phyloP scores from a whole-genome alignment of 2,113 vertebrate species.

The Amazona vittata region DNA sequence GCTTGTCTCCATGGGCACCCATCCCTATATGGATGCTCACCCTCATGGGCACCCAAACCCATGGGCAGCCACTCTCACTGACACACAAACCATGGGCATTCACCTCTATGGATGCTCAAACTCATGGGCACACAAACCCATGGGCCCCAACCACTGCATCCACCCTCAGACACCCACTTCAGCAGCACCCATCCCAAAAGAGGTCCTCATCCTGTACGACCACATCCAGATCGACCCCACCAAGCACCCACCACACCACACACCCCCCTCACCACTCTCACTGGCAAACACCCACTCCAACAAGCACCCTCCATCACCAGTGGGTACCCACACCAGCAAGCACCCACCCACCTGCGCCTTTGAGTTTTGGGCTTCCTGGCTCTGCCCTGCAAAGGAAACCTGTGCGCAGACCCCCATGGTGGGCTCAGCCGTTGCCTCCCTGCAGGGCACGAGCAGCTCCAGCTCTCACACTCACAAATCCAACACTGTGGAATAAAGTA shows the following conservation, averaged over 20 bases:
- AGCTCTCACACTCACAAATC: background rate
- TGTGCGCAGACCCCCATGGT: rapidly evolving
- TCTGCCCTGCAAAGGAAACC: background rate
- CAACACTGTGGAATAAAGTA: conserved; percentile 60
- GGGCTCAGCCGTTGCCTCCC: rapidly evolving
- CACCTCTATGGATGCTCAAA: background rate
- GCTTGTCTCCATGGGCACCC: no score
- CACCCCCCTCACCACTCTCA: background rate
- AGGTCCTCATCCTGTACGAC: background rate
- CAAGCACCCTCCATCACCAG: background rate
- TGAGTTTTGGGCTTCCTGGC: background rate
- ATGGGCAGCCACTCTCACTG: background rate
- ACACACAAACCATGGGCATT: rapidly evolving
- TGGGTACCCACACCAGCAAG: background rate
- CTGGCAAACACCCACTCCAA: background rate
- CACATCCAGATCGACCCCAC: background rate
- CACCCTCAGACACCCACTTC: no score
- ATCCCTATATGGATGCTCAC: background rate
- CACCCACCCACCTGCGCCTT: background rate
- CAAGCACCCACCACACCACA: background rate
- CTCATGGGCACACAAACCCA: background rate
- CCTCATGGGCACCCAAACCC: background rate
- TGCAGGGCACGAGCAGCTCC: rapidly evolving
- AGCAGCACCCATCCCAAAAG: background rate
- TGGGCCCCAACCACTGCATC: background rate